Evolutionary conservation across 2,888 invertebrate species (phyloP).

Genomic region (Lacanobia wlatinum): DNA sequence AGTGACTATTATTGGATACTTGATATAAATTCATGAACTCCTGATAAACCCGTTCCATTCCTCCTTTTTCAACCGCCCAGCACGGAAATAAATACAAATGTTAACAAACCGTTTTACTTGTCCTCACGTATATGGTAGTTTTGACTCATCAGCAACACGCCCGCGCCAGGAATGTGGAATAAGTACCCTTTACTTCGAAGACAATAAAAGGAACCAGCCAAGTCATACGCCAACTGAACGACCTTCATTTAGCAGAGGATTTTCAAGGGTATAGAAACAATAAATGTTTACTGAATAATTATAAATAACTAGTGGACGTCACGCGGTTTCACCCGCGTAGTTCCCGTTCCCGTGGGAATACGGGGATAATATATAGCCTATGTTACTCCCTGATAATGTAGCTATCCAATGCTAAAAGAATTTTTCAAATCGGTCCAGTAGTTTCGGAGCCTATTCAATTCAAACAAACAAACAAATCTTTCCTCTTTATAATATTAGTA

Average conservation of each 20-base stretch:
- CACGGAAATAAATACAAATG: constrained; percentile 54
- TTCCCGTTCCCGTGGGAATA: too few relatives aligned
- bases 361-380: too few relatives aligned
- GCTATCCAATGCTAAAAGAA: too few relatives aligned
- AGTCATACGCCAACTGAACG: constrained; percentile 32
- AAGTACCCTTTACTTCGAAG: constrained; percentile 49
- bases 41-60: constrained; percentile 14
- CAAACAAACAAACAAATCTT: too few relatives aligned
- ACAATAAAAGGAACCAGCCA: constrained; percentile 49
- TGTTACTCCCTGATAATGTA: too few relatives aligned
- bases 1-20: background rate
- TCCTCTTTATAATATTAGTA: too few relatives aligned
- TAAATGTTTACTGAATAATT: constrained; percentile 34
- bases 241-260: constrained; percentile 49
- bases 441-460: too few relatives aligned
- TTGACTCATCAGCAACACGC: constrained; percentile 30
- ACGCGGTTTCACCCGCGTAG: too few relatives aligned
- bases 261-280: constrained; percentile 41
- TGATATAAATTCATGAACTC: background rate
- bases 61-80: constrained; percentile 3
- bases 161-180: constrained; percentile 57
- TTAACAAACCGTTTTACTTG: constrained; percentile 18
- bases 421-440: too few relatives aligned
- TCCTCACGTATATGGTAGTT: background rate
- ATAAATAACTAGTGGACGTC: too few relatives aligned